Evolutionary conservation across 2,113 vertebrate species (phyloP).

Genomic region (Catagonus wagneri): DNA sequence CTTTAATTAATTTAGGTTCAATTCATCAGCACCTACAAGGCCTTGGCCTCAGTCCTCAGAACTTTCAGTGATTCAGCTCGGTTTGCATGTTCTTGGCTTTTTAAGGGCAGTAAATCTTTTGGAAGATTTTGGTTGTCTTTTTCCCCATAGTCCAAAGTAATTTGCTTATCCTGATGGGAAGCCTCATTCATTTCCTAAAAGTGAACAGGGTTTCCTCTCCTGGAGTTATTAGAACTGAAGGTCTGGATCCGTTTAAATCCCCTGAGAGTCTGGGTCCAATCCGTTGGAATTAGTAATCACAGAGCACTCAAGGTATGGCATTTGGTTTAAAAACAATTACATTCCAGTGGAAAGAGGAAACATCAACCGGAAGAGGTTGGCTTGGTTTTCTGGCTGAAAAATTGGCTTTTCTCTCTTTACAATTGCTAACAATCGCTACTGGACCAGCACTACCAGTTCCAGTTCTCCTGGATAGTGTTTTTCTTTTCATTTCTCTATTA

Average conservation of each 20-base stretch:
- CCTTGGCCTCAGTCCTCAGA: neutral
- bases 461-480: slow-evolving; percentile 12
- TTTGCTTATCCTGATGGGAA: slow-evolving; percentile 74
- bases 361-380: neutral
- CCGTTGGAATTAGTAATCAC: slow-evolving; percentile 61
- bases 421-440: neutral
- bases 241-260: slow-evolving; percentile 22
- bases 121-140: slow-evolving; percentile 54
- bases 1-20: slow-evolving; percentile 46
- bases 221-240: slow-evolving; percentile 53
- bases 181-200: slow-evolving; percentile 75
- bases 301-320: slow-evolving; percentile 35
- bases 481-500: slow-evolving; percentile 42
- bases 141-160: slow-evolving; percentile 28
- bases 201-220: slow-evolving; percentile 48
- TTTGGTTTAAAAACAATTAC: slow-evolving; percentile 50
- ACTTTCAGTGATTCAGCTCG: slow-evolving; percentile 50
- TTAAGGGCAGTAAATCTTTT: slow-evolving; percentile 43
- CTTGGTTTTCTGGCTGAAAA: neutral
- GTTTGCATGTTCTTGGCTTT: slow-evolving; percentile 63
- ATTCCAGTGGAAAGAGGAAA: slow-evolving; percentile 51
- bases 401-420: slow-evolving; percentile 21
- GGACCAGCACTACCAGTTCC: neutral
- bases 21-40: neutral
- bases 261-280: slow-evolving; percentile 42